Base-by-base conservation (phyloP, 2,113 vertebrate genomes). In the Upupa epops region DNA sequence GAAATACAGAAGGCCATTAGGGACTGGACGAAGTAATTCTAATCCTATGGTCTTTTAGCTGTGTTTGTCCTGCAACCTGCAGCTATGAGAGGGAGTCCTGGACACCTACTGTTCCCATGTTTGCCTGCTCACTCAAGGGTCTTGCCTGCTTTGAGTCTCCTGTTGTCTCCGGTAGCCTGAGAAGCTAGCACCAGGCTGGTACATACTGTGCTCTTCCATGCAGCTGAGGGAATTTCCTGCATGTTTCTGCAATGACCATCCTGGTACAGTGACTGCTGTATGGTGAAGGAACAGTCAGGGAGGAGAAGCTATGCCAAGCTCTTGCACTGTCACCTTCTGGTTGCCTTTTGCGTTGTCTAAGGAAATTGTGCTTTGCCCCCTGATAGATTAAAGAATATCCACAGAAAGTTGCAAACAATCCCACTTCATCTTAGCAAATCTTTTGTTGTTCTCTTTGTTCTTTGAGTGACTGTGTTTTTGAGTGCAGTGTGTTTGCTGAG, bases 51-150 rank as follows among this genome's bases (percentile, higher is more conserved):
- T 46, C 48, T 49, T n/a, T 75, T 13, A 46, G 31, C 34, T 51
- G 18, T 22, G 28, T 72, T 75, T 66, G 65, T 46, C 68, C 59
- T 68, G 56, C 3, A 1, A 61, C 71, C 36, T 3, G 9, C 42
- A 52, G 61, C 48, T 75, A 5, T 29, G 52, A 63, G 58, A 59
- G 32, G 17, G 29, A 29, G 16, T 29, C 54, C 24, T 63, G 20
- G 36, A 12, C 15, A 4, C 13, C 17, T 22, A 1, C 5, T 52
- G 52, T 31, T 64, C 20, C 9, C 0, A 1, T 32, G 18, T 17
- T 36, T 56, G 25, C 10, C 46, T 1, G 1, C 46, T 51, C 21
- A 10, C 13, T 42, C 45, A 42, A 28, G 59, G 36, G 29, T 16
- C 8, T 63, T 29, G 70, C n/a, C 46, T 25, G 17, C 11, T 52